Evolutionary conservation across 2,113 vertebrate genomes (phyloP).

Genomic region (Coryphaenoides rupestris): DNA sequence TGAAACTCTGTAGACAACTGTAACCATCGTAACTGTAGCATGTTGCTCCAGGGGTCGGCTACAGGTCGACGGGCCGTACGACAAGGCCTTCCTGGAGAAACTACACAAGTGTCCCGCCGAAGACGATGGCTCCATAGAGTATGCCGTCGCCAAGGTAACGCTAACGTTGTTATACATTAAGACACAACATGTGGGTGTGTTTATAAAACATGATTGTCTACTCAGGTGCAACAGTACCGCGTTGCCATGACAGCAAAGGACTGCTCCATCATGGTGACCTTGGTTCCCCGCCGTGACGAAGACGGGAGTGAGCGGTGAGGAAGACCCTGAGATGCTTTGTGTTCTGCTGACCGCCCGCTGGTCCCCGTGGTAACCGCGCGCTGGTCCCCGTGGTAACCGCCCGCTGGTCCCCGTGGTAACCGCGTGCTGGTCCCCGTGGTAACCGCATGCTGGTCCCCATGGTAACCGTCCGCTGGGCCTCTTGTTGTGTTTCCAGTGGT

Average conservation of each 20-base stretch:
- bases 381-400: too few species aligned
- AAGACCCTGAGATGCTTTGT: not conserved
- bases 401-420: too few species aligned
- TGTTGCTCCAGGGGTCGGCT: conserved; percentile 72
- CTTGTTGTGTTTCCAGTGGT: conserved; percentile 30
- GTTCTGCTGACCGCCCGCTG: too few species aligned
- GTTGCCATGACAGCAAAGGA: conserved; percentile 97
- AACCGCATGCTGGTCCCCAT: not conserved
- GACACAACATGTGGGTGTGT: not conserved
- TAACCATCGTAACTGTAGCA: not conserved
- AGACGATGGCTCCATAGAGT: conserved; percentile 88
- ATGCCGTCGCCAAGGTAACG: conserved; percentile 84
- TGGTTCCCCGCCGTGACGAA: conserved; percentile 83
- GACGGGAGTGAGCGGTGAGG: conserved; percentile 76
- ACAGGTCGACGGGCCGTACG: conserved; percentile 91
- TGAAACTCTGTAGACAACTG: not conserved
- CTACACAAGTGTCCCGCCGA: conserved; percentile 83
- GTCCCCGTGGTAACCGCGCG: too few species aligned
- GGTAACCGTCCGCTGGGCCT: not conserved
- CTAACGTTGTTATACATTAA: not conserved
- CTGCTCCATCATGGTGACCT: conserved; percentile 92
- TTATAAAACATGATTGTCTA: too few species aligned
- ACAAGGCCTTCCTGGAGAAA: conserved; percentile 86
- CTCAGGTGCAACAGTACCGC: conserved; percentile 95
- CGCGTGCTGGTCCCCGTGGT: too few species aligned